These are phyloP conservation scores for Hoplostethus mediterraneus DNA, from an alignment of 2,797 vertebrate species.

Conservation along the genomic window DNA sequence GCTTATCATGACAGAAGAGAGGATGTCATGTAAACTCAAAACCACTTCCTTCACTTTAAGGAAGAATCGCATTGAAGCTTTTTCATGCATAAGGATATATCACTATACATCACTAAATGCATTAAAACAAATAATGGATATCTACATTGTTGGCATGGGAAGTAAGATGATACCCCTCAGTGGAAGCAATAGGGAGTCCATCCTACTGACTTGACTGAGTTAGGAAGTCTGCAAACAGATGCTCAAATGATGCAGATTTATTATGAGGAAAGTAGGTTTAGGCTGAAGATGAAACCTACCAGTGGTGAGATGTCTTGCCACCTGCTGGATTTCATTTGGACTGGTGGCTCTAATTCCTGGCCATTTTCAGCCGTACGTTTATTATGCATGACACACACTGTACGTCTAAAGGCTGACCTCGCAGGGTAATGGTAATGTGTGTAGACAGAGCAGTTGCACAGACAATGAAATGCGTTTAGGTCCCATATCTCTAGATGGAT, in stretches of 20 bases:
- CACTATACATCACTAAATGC: not conserved
- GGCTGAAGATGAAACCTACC: constrained; percentile 19
- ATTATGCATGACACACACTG: constrained; percentile 53
- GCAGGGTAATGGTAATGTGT: constrained; percentile 34
- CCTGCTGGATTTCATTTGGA: constrained; percentile 62
- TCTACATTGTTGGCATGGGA: too few species aligned
- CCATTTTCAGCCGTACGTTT: constrained; percentile 37
- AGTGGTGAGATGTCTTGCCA: constrained; percentile 43
- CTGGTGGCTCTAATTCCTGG: constrained; percentile 40
- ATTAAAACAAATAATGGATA: not conserved
- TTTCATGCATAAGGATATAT: too few species aligned
- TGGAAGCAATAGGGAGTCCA: not conserved
- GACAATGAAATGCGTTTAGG: constrained; percentile 40
- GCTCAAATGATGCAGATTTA: constrained; percentile 24
- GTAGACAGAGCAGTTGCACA: constrained; percentile 31
- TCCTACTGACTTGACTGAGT: not conserved
- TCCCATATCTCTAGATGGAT: constrained; percentile 16
- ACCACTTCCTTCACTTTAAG: too few species aligned
- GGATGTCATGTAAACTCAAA: not conserved
- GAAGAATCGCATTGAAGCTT: not conserved
- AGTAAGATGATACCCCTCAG: not conserved
- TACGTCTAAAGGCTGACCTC: constrained; percentile 58
- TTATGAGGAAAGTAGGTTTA: constrained; percentile 48
- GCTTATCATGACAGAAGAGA: constrained; percentile 8
- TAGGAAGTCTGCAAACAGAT: constrained; percentile 36